Conservation (phyloP, 2,113 vertebrate genomes). For the Menidia beryllina region DNA sequence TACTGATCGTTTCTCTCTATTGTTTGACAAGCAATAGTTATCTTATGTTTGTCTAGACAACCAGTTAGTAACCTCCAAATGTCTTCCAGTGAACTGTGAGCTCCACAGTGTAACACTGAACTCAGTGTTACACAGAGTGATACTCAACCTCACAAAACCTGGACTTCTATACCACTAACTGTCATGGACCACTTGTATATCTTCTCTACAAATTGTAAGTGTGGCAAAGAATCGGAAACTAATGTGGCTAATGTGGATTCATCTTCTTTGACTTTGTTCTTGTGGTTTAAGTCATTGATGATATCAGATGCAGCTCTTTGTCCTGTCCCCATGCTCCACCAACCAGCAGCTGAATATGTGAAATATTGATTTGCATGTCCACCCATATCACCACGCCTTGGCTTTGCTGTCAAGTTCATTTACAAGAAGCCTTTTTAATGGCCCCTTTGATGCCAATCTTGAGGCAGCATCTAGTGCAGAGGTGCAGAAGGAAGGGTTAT, state of each 20-base stretch:
- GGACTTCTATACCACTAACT: too few relatives aligned
- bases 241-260: slow-evolving; percentile 21
- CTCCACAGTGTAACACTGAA: slow-evolving; percentile 6
- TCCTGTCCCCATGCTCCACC: slow-evolving; percentile 58
- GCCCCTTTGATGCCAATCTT: slow-evolving; percentile 68
- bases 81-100: slow-evolving; percentile 33
- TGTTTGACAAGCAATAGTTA: slow-evolving; percentile 35
- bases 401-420: slow-evolving; percentile 79
- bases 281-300: slow-evolving; percentile 53
- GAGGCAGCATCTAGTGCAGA: slow-evolving; percentile 51
- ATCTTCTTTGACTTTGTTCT: slow-evolving; percentile 30
- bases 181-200: slow-evolving; percentile 22
- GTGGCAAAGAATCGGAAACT: slow-evolving; percentile 10
- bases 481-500: slow-evolving; percentile 21
- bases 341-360: slow-evolving; percentile 73
- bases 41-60: slow-evolving; percentile 41
- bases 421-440: slow-evolving; percentile 68
- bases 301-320: slow-evolving; percentile 40
- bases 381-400: slow-evolving; percentile 73
- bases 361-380: slow-evolving; percentile 85
- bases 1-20: slow-evolving; percentile 48
- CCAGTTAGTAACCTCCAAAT: slow-evolving; percentile 47
- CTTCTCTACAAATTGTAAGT: slow-evolving; percentile 4
- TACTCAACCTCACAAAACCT: background rate
- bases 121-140: background rate